Evolutionary conservation across 2,888 invertebrate species (phyloP), one percentile per base, ranked within the genome.

Genomic region (Cephus nigrinus): DNA sequence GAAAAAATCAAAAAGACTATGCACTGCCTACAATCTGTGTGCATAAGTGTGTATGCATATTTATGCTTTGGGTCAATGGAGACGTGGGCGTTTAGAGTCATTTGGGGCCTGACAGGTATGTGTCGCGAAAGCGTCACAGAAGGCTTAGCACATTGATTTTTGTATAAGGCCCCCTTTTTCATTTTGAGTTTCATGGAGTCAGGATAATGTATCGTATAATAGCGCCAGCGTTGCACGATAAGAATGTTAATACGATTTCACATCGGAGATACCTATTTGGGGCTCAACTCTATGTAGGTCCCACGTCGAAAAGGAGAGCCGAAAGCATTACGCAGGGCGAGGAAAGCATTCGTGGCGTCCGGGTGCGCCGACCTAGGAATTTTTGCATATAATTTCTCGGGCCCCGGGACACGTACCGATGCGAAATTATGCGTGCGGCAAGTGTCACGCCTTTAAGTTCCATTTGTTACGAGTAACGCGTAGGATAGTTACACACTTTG

Each of bases 241-340:
- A 77, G 84, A 85, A 84, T 84, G 76, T 79, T 79, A 81, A 84
- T 82, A 80, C 78, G 76, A 73, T 79, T 80, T 81, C 83, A 79
- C 83, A 72, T 69, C 68, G 75, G 32, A n/a, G 15, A 69, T 72
- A 77, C 72, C 73, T 68, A 75, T 80, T 74, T 74, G 75, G 77
- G 68, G 40, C 75, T 23, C 9, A 5, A 55, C 55, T 68, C 75
- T 75, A 77, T 74, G 78, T 80, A 77, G 81, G 77, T 86, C 77
- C 72, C 76, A 74, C 23, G 55, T 55, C 23, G 23, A 55, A 55
- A 55, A 68, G 76, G 80, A 83, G 84, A 80, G 73, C 78, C 68
- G 74, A 30, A 77, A 55, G 35, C 75, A 83, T 73, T 80, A 74
- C 77, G 78, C 76, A 78, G 33, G 75, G 75, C 78, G 80, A 83